A percentile compares a stretch with the other conserved stretches of the same genome.
phyloP scores from a whole-genome alignment of 2,113 vertebrate species.

The Cyanoderma ruficeps region DNA sequence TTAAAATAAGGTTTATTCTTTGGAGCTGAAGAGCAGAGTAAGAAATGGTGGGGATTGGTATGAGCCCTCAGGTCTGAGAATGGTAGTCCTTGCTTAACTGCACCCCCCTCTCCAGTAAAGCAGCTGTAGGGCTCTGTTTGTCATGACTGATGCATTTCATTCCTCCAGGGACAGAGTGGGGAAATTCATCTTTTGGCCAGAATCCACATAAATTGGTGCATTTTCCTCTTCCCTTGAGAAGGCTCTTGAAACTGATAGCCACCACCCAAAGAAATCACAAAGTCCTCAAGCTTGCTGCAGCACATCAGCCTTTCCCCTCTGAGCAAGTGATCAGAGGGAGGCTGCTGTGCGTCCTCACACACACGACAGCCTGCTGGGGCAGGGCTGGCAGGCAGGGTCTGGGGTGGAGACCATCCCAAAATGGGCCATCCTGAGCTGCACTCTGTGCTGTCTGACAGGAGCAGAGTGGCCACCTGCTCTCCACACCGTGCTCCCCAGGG shows the following conservation, averaged over 20 bases:
- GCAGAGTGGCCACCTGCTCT: neutral
- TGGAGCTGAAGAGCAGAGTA: neutral
- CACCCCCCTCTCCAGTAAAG: neutral
- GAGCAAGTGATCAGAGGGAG: accelerated
- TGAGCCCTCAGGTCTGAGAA: neutral
- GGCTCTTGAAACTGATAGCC: neutral
- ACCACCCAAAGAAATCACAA: neutral
- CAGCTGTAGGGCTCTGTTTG: neutral
- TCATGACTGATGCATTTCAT: neutral
- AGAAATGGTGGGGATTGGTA: neutral
- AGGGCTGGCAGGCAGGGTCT: neutral
- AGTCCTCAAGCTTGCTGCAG: neutral
- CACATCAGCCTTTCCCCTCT: neutral
- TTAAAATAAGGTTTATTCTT: neutral
- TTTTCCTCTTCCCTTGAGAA: neutral
- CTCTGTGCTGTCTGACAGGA: neutral
- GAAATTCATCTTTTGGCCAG: neutral
- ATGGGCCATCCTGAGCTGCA: neutral
- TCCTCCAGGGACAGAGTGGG: neutral
- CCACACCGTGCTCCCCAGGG: accelerated
- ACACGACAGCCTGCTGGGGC: neutral
- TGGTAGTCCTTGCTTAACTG: neutral
- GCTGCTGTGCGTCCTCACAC: accelerated
- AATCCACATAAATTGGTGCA: neutral
- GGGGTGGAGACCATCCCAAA: neutral